Percentiles rank a stretch among this genome's conserved stretches.
Evolutionary conservation across 2,888 invertebrate species (phyloP).

Genomic region (Thelaira solivaga): DNA sequence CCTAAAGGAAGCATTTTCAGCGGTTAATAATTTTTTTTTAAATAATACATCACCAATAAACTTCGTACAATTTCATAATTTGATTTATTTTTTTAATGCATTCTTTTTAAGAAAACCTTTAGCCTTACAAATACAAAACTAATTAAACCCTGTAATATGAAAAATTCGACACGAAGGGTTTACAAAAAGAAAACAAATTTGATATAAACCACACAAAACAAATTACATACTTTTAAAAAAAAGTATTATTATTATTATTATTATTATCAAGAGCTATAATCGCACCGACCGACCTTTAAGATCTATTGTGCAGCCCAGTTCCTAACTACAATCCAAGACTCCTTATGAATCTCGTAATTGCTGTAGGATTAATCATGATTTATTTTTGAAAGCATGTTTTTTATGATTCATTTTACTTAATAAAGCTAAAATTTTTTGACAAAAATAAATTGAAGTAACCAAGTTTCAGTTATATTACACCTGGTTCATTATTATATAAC

Average conservation of each 20-base stretch:
- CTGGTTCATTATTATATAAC: neutral
- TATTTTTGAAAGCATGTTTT: neutral
- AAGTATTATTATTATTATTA: neutral
- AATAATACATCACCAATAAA: neutral
- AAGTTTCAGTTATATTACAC: neutral
- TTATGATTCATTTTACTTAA: neutral
- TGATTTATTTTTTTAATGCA: slow-evolving; percentile 30
- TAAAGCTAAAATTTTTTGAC: neutral
- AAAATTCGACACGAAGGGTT: slow-evolving; percentile 8
- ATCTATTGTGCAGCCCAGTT: no score
- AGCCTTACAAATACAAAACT: slow-evolving; percentile 50
- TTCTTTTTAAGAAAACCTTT: slow-evolving; percentile 49
- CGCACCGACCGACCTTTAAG: no score
- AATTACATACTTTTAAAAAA: neutral
- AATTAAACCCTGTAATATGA: neutral
- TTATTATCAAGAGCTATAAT: neutral
- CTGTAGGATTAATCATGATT: no score
- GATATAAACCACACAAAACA: neutral
- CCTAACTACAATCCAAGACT: no score
- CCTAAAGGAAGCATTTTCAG: slow-evolving; percentile 38
- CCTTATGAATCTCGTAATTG: no score
- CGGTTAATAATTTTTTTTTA: neutral
- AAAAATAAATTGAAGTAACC: neutral
- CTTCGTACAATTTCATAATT: neutral
- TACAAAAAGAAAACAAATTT: slow-evolving; percentile 28